phyloP scores from a whole-genome alignment of 2,113 vertebrate genomes.

The Platanista minor region DNA sequence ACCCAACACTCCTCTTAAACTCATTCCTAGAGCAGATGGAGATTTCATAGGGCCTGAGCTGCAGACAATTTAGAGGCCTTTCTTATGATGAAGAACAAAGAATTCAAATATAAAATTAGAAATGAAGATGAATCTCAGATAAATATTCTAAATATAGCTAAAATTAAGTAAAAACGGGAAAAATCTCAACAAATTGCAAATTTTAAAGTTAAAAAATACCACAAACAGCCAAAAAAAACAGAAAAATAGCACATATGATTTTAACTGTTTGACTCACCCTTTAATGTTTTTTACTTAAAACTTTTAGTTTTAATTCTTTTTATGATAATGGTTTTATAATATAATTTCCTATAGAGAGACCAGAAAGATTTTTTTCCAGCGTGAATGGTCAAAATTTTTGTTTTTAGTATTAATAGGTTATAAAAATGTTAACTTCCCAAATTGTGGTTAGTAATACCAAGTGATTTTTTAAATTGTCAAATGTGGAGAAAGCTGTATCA shows the following conservation, averaged over 20 bases:
- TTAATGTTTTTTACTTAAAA: not conserved
- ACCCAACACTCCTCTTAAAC: not conserved
- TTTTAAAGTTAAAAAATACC: not conserved
- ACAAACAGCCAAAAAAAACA: not conserved
- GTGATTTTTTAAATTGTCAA: not conserved
- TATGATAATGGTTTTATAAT: not conserved
- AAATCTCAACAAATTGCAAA: not conserved
- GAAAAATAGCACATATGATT: not conserved
- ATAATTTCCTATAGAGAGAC: not conserved
- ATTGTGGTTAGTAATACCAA: not conserved
- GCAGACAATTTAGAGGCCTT: not conserved
- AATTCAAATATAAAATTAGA: not conserved
- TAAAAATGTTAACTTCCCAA: not conserved
- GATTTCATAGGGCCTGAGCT: not conserved
- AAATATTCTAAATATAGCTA: not conserved
- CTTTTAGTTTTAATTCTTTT: not conserved
- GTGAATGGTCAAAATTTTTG: not conserved
- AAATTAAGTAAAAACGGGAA: not conserved
- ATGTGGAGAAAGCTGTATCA: not conserved
- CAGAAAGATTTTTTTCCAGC: not conserved
- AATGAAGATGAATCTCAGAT: not conserved
- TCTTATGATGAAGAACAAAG: not conserved
- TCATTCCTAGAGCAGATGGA: not conserved
- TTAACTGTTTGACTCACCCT: not conserved
- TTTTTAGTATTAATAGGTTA: not conserved